A percentile compares a stretch with the other conserved stretches of the same genome.
Evolutionary conservation across 2,797 vertebrate species (phyloP).

Genomic region (Gymnocypris eckloni): DNA sequence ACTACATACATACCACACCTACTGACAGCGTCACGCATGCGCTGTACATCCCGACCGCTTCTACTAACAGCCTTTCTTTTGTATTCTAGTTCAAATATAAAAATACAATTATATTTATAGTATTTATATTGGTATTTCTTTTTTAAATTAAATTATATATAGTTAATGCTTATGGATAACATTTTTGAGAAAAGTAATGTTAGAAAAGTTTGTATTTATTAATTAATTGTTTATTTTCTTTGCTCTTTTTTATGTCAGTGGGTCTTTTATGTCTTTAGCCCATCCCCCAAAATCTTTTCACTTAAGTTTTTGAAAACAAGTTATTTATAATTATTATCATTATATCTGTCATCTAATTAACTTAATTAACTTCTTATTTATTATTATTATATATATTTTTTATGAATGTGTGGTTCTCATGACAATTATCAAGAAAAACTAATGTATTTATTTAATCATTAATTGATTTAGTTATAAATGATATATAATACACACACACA

Average conservation of each 20-base stretch:
- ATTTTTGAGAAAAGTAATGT: not conserved
- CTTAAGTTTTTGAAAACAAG: not conserved
- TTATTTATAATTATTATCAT: no score
- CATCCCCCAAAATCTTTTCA: not conserved
- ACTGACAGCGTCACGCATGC: not conserved
- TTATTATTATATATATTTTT: not conserved
- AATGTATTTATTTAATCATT: not conserved
- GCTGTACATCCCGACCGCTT: not conserved
- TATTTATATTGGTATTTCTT: not conserved
- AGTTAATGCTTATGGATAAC: not conserved
- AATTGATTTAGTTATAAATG: not conserved
- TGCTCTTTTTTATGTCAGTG: not conserved
- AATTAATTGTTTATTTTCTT: not conserved
- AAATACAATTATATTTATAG: not conserved
- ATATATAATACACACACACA: not conserved
- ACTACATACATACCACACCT: not conserved
- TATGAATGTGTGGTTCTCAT: not conserved
- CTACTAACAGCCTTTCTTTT: not conserved
- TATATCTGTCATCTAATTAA: not conserved
- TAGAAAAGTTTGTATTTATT: not conserved
- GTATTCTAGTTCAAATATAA: not conserved
- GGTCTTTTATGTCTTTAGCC: not conserved
- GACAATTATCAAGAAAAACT: no score
- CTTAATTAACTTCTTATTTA: not conserved
- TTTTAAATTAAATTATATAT: not conserved